These are phyloP conservation scores for Microdon myrmicae DNA, from an alignment of 2,888 invertebrate genomes.

Conservation along the genomic window DNA sequence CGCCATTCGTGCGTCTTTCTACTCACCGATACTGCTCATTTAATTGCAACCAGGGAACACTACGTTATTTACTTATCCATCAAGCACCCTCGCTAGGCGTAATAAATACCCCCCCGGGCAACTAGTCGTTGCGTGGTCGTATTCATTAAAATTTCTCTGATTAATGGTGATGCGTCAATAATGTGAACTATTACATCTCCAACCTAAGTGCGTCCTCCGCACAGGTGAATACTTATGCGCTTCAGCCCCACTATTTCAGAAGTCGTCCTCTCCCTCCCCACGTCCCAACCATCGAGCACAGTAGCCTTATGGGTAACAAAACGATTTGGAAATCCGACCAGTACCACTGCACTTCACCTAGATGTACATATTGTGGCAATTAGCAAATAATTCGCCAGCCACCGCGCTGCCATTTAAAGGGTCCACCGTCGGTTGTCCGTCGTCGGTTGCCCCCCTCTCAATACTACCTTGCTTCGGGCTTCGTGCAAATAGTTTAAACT, in stretches of 20 bases:
- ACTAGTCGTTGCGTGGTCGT: constrained; percentile 38
- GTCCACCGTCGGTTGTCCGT: constrained; percentile 3
- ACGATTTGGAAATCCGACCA: constrained; percentile 1
- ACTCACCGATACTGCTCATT: no score
- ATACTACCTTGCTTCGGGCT: constrained; percentile 9
- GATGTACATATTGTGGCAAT: constrained; percentile 26
- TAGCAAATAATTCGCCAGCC: constrained; percentile 41
- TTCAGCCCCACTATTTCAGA: constrained; percentile 16
- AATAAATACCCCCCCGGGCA: no score
- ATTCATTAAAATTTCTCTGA: constrained; percentile 54
- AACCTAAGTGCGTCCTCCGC: not conserved
- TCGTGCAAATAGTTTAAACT: constrained; percentile 40
- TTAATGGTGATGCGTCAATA: constrained; percentile 64
- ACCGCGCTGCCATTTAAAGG: constrained; percentile 27
- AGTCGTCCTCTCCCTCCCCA: constrained; percentile 2
- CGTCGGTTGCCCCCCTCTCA: constrained; percentile 3
- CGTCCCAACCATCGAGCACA: constrained; percentile 3
- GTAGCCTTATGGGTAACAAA: constrained; percentile 19
- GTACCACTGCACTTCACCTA: constrained; percentile 1
- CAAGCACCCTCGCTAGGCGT: no score
- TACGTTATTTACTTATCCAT: no score
- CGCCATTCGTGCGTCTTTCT: no score
- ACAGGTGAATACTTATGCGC: not conserved
- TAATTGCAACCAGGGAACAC: no score
- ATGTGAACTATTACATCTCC: constrained; percentile 54